These are phyloP conservation scores for Stichodactyla helianthus DNA, from an alignment of 64 coral and sea anemone genomes.

Conservation along the genomic window DNA sequence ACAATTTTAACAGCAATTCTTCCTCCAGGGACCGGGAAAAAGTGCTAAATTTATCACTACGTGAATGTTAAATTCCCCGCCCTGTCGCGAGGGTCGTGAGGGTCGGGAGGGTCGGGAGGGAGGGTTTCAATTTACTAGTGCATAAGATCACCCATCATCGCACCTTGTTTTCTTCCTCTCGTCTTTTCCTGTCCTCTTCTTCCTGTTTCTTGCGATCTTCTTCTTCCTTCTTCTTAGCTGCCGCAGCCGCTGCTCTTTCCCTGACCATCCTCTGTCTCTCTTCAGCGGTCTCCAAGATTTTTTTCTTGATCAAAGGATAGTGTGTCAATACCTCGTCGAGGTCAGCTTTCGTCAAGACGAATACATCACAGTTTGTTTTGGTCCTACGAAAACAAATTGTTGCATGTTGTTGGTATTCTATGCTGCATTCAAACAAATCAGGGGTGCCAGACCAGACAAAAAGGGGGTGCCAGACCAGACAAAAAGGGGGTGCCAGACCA, in stretches of 20 bases:
- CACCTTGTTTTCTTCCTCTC: slow-evolving; percentile 41
- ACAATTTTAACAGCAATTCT: too few species aligned
- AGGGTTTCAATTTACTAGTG: too few species aligned
- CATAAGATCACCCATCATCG: background rate
- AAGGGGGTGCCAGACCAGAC: too few species aligned
- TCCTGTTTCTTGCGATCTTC: slow-evolving; percentile 69
- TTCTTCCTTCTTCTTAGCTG: slow-evolving; percentile 85
- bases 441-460: too few species aligned
- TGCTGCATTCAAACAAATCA: too few species aligned
- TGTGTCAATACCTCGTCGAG: slow-evolving; percentile 80
- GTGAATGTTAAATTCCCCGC: too few species aligned
- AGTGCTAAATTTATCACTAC: too few species aligned
- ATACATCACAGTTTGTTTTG: slow-evolving; percentile 75
- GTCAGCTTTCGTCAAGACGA: slow-evolving; percentile 75
- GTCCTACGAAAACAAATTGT: slow-evolving; percentile 20
- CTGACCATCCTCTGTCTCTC: slow-evolving; percentile 73
- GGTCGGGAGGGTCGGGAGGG: too few species aligned
- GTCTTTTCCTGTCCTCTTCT: slow-evolving; percentile 53
- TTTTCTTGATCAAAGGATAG: slow-evolving; percentile 78
- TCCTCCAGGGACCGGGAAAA: too few species aligned
- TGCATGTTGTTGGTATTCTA: too few species aligned
- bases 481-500: too few species aligned
- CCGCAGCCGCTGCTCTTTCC: slow-evolving; percentile 64
- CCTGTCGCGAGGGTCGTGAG: too few species aligned
- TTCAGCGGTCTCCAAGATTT: slow-evolving; percentile 81